phyloP scores from a whole-genome alignment of 2,113 vertebrate species.

The Conger conger region DNA sequence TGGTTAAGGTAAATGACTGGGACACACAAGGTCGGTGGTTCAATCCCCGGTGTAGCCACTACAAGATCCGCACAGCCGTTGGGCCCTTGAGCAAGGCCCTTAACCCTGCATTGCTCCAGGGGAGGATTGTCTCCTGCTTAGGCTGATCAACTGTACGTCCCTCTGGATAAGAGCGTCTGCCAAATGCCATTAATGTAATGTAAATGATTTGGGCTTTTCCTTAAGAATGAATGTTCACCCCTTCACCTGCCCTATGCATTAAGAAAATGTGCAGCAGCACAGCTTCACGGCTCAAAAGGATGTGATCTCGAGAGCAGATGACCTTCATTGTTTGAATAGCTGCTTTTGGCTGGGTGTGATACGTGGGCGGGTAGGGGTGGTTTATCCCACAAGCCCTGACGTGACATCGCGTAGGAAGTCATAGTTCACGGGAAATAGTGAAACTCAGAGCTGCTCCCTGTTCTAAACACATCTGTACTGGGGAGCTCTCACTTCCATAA shows the following conservation, averaged over 20 bases:
- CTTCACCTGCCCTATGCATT: not conserved
- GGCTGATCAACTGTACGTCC: too few species aligned
- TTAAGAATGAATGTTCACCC: not conserved
- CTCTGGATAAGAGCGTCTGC: too few species aligned
- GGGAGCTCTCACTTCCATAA: not conserved
- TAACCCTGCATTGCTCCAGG: too few species aligned
- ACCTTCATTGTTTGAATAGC: conserved; percentile 24
- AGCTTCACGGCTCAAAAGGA: not conserved
- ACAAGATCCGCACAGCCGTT: too few species aligned
- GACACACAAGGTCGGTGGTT: too few species aligned
- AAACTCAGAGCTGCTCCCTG: not conserved
- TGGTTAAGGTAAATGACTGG: too few species aligned
- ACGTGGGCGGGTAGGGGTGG: conserved; percentile 11
- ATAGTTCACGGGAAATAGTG: not conserved
- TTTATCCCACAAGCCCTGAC: conserved; percentile 1
- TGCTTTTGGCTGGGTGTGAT: conserved; percentile 9
- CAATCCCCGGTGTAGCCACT: too few species aligned
- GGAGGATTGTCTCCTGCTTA: too few species aligned
- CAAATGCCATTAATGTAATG: too few species aligned
- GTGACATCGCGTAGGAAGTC: conserved; percentile 1
- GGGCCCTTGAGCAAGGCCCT: too few species aligned
- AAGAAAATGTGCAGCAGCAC: not conserved
- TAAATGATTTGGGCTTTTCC: not conserved
- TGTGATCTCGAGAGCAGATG: not conserved
- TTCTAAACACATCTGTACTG: not conserved